Evolutionary conservation across 2,113 vertebrate species (phyloP).

Genomic region (Myrmecophaga tridactyla): DNA sequence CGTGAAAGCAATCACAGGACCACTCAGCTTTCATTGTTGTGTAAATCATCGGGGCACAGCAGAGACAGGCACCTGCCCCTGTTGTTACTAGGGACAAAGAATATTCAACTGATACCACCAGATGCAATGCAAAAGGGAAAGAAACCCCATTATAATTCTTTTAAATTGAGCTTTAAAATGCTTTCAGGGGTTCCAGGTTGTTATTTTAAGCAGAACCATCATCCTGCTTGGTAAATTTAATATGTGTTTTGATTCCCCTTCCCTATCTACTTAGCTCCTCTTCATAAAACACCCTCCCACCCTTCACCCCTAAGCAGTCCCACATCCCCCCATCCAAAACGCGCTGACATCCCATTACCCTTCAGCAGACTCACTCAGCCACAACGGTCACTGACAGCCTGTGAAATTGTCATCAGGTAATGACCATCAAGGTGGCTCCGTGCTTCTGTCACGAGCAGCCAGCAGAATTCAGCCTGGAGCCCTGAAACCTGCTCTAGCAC

Average conservation of each 20-base stretch:
- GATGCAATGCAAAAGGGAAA: background rate
- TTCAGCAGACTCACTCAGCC: constrained; percentile 64
- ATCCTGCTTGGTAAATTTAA: background rate
- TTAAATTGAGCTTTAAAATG: background rate
- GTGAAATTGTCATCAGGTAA: constrained; percentile 66
- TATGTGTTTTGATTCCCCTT: constrained; percentile 39
- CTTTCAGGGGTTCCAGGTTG: background rate
- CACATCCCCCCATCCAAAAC: constrained; percentile 49
- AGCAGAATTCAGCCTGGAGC: background rate
- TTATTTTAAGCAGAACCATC: constrained; percentile 33
- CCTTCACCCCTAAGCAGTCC: background rate
- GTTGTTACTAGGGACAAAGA: background rate
- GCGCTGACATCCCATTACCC: constrained; percentile 75
- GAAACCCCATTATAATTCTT: background rate
- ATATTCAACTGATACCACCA: background rate
- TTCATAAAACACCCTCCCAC: constrained; percentile 39
- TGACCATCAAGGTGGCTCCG: constrained; percentile 9
- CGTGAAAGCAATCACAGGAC: background rate
- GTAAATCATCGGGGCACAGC: background rate
- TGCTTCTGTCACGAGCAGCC: constrained; percentile 53
- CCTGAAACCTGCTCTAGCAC: background rate
- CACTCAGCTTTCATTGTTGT: background rate
- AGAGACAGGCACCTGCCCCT: background rate
- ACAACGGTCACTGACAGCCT: constrained; percentile 66
- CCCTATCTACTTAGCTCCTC: background rate